Conservation (phyloP, 2,888 invertebrate genomes). For the Nomada hirtipes region DNA sequence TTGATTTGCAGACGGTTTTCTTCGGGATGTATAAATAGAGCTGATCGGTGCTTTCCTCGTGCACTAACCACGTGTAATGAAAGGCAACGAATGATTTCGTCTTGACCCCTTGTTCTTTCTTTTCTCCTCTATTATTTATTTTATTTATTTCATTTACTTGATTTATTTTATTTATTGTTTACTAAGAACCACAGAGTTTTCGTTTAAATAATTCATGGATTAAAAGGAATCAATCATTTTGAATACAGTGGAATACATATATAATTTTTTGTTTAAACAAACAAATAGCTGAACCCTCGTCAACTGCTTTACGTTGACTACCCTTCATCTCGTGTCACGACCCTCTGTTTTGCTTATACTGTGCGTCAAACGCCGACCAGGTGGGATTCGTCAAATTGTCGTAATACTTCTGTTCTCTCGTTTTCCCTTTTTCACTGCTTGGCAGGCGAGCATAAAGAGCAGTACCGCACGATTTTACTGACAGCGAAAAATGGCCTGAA, state of each 20-base stretch:
- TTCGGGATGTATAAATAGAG: slow-evolving; percentile 40
- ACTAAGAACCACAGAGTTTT: no score
- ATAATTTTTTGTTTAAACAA: slow-evolving; percentile 3
- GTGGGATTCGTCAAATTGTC: neutral
- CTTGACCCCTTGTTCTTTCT: slow-evolving; percentile 5
- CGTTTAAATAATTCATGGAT: no score
- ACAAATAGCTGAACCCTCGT: slow-evolving; percentile 33
- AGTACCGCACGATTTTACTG: no score
- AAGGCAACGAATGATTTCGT: neutral
- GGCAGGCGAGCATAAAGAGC: neutral
- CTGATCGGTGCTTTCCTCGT: slow-evolving; percentile 30
- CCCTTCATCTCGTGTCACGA: neutral
- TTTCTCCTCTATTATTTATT: neutral
- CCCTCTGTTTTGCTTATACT: slow-evolving; percentile 12
- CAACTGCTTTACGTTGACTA: slow-evolving; percentile 20
- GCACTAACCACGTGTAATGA: slow-evolving; percentile 40
- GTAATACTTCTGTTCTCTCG: neutral
- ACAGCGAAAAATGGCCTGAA: no score
- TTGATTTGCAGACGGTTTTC: slow-evolving; percentile 40
- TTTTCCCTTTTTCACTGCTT: neutral
- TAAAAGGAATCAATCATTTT: no score
- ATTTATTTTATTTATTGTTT: no score
- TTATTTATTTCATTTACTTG: no score
- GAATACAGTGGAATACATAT: neutral
- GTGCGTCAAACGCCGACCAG: neutral